Conservation (phyloP, 1,140 invertebrate species). For the Lordiphosa stackelbergi region DNA sequence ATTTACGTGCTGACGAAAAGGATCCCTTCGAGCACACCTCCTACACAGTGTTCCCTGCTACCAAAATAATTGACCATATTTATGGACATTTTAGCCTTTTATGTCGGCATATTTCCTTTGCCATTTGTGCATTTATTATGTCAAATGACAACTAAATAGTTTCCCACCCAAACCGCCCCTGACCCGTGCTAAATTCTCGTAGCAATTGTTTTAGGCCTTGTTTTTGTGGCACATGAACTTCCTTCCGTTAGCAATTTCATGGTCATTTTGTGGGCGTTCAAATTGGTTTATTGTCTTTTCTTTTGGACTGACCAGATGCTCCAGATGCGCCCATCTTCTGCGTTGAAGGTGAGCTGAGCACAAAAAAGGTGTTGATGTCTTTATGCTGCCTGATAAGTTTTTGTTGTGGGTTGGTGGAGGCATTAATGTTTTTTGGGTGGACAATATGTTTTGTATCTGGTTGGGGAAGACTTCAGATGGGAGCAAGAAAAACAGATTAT, state of each 20-base stretch:
- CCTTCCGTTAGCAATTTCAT: conserved; percentile 71
- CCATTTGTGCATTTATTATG: conserved; percentile 36
- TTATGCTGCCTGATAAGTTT: no score
- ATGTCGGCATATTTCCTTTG: conserved; percentile 66
- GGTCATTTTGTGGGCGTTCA: conserved; percentile 69
- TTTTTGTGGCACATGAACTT: conserved; percentile 70
- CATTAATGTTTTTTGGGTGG: no score
- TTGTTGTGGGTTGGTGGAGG: no score
- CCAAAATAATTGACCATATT: conserved; percentile 70
- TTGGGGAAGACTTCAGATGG: no score
- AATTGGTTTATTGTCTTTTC: conserved; percentile 52
- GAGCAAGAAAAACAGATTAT: no score
- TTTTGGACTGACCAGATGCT: conserved; percentile 34
- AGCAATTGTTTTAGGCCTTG: conserved; percentile 67
- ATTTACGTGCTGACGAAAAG: conserved; percentile 70
- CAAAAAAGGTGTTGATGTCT: no score
- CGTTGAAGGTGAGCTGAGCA: no score
- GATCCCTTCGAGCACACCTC: conserved; percentile 16
- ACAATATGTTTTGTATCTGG: no score
- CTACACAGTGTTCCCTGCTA: conserved; percentile 34
- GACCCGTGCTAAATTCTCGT: conserved; percentile 32
- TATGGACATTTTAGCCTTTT: conserved; percentile 73
- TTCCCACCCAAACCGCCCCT: conserved; percentile 17
- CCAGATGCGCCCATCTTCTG: neutral
- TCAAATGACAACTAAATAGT: conserved; percentile 54